These are phyloP conservation scores for Xylocampa areola DNA, from an alignment of 2,888 invertebrate genomes.

Conservation along the genomic window DNA sequence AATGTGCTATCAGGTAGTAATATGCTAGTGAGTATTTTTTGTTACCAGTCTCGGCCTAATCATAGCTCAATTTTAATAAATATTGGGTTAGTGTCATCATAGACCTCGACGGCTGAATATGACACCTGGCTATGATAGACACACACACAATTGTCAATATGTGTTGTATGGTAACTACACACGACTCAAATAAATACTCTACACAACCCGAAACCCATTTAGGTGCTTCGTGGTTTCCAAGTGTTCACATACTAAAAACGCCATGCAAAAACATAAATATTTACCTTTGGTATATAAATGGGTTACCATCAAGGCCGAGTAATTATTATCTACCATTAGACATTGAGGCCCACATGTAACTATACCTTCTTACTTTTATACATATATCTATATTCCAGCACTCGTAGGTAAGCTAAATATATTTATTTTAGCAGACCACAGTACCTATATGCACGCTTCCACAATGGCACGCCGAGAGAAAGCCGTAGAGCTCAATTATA, in stretches of 20 bases:
- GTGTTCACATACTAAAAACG: conserved; percentile 5
- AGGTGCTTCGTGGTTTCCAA: conserved; percentile 6
- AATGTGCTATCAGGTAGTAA: too few species aligned
- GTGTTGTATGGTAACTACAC: too few species aligned
- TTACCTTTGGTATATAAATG: conserved; percentile 16
- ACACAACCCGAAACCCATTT: not conserved
- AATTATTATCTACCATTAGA: conserved; percentile 29
- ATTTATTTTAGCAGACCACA: conserved; percentile 62
- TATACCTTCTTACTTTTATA: conserved; percentile 11
- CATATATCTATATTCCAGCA: conserved; percentile 26
- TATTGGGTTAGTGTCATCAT: too few species aligned
- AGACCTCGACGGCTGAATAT: too few species aligned
- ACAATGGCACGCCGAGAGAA: conserved; percentile 78
- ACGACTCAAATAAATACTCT: not conserved
- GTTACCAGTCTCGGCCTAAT: too few species aligned
- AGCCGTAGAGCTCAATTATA: conserved; percentile 71
- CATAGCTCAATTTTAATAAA: too few species aligned
- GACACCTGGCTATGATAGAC: too few species aligned
- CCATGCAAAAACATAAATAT: too few species aligned
- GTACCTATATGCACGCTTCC: conserved; percentile 79
- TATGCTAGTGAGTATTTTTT: too few species aligned
- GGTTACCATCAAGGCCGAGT: conserved; percentile 19
- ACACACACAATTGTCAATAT: too few species aligned
- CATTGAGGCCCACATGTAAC: conserved; percentile 31
- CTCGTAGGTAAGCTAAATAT: conserved; percentile 43